These are phyloP conservation scores for Spongilla lacustris DNA, from an alignment of 37 sponge, comb jelly and placozoan species.

Conservation along the genomic window DNA sequence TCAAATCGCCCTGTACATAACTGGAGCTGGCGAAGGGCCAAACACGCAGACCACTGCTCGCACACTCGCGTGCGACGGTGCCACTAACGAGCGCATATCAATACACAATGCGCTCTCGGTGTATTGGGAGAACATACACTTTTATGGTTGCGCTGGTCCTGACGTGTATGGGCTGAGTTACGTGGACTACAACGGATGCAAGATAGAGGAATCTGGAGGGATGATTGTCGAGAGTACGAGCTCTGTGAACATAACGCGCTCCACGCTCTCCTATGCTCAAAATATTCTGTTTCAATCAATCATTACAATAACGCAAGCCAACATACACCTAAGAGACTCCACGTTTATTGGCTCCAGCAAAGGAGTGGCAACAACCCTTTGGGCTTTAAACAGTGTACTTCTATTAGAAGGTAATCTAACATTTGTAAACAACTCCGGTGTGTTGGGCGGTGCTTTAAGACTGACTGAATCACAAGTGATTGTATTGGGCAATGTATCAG, in stretches of 20 bases:
- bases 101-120: no score
- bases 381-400: background rate
- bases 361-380: background rate
- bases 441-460: background rate
- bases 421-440: background rate
- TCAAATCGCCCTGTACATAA: no score
- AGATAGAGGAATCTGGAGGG: background rate
- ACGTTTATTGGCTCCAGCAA: background rate
- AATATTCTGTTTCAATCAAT: background rate
- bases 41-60: no score
- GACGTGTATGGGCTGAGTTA: background rate
- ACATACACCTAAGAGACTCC: background rate
- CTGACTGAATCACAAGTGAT: background rate
- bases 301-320: background rate
- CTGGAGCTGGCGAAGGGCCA: no score
- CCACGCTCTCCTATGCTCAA: background rate
- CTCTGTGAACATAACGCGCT: background rate
- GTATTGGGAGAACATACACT: background rate
- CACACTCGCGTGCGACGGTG: no score
- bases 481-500: background rate
- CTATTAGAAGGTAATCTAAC: background rate
- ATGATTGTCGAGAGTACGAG: background rate
- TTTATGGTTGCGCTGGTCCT: background rate
- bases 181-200: background rate
- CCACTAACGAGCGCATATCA: no score